Conservation (phyloP, 1,140 invertebrate species). For the Conus betulinus region DNA sequence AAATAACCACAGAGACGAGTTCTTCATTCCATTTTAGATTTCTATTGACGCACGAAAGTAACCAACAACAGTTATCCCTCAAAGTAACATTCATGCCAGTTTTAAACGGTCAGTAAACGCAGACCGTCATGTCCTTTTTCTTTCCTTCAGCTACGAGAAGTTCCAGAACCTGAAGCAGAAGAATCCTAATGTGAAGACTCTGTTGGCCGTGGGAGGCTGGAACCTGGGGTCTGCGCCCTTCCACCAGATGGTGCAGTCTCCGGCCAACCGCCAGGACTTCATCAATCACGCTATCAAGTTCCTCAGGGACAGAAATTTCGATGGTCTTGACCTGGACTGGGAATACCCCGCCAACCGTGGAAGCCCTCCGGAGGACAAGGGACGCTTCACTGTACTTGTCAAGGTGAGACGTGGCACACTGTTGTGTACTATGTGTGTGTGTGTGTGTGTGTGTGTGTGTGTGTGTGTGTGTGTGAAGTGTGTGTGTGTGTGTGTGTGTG, state of each 20-base stretch:
- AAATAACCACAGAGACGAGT: too few relatives aligned
- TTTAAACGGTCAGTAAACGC: too few relatives aligned
- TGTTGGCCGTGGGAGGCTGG: conserved; percentile 96
- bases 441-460: too few relatives aligned
- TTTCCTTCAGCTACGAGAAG: conserved; percentile 16
- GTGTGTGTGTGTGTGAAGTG: too few relatives aligned
- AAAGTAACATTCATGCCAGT: too few relatives aligned
- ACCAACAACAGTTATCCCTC: too few relatives aligned
- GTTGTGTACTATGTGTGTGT: too few relatives aligned
- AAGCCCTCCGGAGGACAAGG: conserved; percentile 90
- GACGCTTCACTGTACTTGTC: conserved; percentile 92
- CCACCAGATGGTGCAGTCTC: conserved; percentile 50
- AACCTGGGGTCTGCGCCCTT: conserved; percentile 90
- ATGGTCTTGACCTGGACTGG: conserved; percentile 91
- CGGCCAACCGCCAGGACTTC: conserved; percentile 48
- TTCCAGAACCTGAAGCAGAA: conserved; percentile 85
- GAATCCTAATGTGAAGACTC: conserved; percentile 92
- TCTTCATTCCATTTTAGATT: too few relatives aligned
- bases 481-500: too few relatives aligned
- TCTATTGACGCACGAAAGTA: too few relatives aligned
- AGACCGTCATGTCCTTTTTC: too few relatives aligned
- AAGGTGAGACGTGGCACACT: too few relatives aligned
- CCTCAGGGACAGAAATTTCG: conserved; percentile 84
- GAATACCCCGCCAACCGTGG: conserved; percentile 94
- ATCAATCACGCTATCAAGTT: conserved; percentile 83